Base-by-base conservation (phyloP, 2,113 vertebrate species). In the Etheostoma cragini region DNA sequence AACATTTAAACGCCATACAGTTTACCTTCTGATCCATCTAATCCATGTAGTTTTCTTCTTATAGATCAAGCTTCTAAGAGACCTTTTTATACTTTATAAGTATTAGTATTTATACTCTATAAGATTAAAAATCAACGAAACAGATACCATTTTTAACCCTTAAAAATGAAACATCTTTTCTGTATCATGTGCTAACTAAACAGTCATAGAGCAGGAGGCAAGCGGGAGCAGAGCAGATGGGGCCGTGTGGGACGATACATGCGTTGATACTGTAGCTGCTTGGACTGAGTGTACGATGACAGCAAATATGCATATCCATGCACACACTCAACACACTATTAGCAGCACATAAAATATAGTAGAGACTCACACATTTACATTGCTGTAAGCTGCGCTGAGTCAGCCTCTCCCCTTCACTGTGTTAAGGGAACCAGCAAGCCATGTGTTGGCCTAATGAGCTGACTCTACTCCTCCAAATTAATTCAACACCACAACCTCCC, bases 401-500 rank as follows among this genome's bases (percentile, higher is more conserved):
- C 77, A 87, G 84, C 70, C 57, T 82, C 71, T 82, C 74, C 56
- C 67, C 45, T 14, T 76, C 35, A 65, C 42, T 1, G 26, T 60
- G 72, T 61, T 53, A 0, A 42, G 49, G 46, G 67, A 85, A 84
- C 62, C 68, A 58, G 62, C 58, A 73, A 16, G 68, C 88, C 89
- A 85, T 91, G 72, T 93, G 87, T 90, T 93, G 90, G 85, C 70
- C 89, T 86, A 93, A 90, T 93, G 77, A 81, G 86, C 90, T 66
- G 24, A 74, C 72, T 73, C 62, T 33, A 21, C 67, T 72, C 52
- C 76, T 50, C 63, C 26, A 16, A 62, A 78, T 69, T 64, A 60
- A 30, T 67, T 68, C 80, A 69, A 38, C 93, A 81, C 90, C 91
- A 93, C 89, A 67, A 89, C 93, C 92, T 82, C 91, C 46, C 47